These are phyloP conservation scores for Drosophila borealis DNA, from an alignment of 2,888 invertebrate genomes.

Conservation along the genomic window DNA sequence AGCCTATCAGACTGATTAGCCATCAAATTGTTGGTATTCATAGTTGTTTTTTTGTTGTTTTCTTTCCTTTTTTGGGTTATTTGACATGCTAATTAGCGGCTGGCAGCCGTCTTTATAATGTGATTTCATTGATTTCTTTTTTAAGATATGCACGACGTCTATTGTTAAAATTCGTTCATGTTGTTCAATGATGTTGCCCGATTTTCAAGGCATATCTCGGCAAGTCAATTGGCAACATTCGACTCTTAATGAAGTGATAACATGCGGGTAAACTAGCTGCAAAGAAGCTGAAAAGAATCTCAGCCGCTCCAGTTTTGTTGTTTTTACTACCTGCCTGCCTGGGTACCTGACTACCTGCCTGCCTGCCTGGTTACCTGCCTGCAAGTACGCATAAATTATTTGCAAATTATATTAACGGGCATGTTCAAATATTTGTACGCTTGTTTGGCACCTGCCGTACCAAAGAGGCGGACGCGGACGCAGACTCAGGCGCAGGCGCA, in stretches of 20 bases:
- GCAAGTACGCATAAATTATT: constrained; percentile 62
- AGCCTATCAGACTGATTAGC: constrained; percentile 13
- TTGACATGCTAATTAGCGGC: constrained; percentile 38
- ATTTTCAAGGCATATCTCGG: constrained; percentile 24
- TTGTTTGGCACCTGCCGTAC: constrained; percentile 68
- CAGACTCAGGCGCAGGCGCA: neutral
- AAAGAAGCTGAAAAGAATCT: too few species aligned
- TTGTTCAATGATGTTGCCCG: constrained; percentile 18
- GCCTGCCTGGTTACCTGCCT: constrained; percentile 35
- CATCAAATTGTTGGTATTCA: constrained; percentile 3
- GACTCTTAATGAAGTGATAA: constrained; percentile 52
- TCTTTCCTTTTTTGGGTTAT: neutral
- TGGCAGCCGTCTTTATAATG: constrained; percentile 14
- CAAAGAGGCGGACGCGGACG: constrained; percentile 29
- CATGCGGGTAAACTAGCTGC: constrained; percentile 28
- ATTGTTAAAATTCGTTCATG: constrained; percentile 10
- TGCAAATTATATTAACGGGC: constrained; percentile 67
- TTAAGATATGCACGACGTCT: constrained; percentile 19
- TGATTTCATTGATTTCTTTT: constrained; percentile 25
- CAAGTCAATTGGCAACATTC: constrained; percentile 21
- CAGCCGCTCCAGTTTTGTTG: neutral
- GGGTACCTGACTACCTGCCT: neutral
- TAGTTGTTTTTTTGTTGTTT: neutral
- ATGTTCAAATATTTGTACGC: constrained; percentile 59
- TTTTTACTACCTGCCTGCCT: neutral